phyloP scores from a whole-genome alignment of 2,797 vertebrate species.

The Oreonectes daqikongensis region DNA sequence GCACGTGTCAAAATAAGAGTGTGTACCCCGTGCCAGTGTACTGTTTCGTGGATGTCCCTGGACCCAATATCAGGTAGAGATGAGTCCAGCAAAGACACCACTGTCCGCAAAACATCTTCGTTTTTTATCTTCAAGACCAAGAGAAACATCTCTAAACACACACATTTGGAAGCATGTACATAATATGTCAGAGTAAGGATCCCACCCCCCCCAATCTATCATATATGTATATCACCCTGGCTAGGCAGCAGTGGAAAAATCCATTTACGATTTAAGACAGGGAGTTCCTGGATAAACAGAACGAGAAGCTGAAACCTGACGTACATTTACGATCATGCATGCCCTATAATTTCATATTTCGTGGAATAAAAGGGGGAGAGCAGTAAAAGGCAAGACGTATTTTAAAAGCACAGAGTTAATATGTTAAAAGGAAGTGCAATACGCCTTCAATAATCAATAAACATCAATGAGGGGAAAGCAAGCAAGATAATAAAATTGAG shows the following conservation, averaged over 20 bases:
- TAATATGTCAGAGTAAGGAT: not conserved
- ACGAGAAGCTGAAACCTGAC: conserved; percentile 43
- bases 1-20: conserved; percentile 54
- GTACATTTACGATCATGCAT: conserved; percentile 33
- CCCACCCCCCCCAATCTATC: conserved; percentile 2
- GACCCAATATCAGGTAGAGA: conserved; percentile 51
- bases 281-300: conserved; percentile 45
- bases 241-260: conserved; percentile 29
- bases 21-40: conserved; percentile 38
- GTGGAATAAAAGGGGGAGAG: not conserved
- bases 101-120: conserved; percentile 49
- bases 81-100: conserved; percentile 53
- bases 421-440: conserved; percentile 5
- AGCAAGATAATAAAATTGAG: conserved; percentile 19
- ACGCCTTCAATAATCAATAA: conserved; percentile 33
- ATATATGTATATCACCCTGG: conserved; percentile 11
- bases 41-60: conserved; percentile 45
- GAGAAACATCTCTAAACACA: conserved; percentile 16
- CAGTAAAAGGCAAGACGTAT: conserved; percentile 2
- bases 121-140: conserved; percentile 49
- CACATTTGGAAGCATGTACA: conserved; percentile 5
- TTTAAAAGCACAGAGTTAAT: conserved; percentile 14
- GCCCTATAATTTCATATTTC: conserved; percentile 27
- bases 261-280: conserved; percentile 44
- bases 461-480: conserved; percentile 32